Conservation (phyloP, 1,140 invertebrate species). For the Hyles vespertilio region DNA sequence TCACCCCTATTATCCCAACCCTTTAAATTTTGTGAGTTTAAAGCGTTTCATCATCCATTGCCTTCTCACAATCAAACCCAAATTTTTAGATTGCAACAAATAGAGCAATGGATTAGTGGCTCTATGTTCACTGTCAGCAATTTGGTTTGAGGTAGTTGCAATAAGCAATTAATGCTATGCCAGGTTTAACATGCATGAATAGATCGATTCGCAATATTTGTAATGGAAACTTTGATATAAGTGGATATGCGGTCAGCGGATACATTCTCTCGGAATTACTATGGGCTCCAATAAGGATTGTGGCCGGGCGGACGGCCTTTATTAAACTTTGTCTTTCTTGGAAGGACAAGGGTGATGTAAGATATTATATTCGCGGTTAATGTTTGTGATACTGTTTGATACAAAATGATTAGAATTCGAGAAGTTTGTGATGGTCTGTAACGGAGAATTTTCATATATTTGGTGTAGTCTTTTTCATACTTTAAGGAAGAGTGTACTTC, state of each 20-base stretch:
- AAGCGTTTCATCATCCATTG: slow-evolving; percentile 3
- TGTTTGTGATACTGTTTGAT: too few relatives aligned
- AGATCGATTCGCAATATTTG: slow-evolving; percentile 26
- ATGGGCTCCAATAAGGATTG: slow-evolving; percentile 6
- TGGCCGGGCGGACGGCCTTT: neutral
- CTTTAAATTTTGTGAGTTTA: neutral
- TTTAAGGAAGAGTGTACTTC: too few relatives aligned
- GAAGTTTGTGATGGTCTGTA: too few relatives aligned
- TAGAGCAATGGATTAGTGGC: slow-evolving; percentile 10
- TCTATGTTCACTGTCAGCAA: neutral
- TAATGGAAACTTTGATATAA: slow-evolving; percentile 21
- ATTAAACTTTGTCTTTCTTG: too few relatives aligned
- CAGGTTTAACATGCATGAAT: slow-evolving; percentile 26
- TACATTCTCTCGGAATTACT: slow-evolving; percentile 1
- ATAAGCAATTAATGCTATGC: slow-evolving; percentile 25
- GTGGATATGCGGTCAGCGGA: slow-evolving; percentile 1
- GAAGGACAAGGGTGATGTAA: too few relatives aligned
- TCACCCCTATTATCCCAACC: slow-evolving; percentile 11
- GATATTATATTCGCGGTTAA: too few relatives aligned
- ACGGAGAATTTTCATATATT: too few relatives aligned
- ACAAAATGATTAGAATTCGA: too few relatives aligned
- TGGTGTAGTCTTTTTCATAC: too few relatives aligned
- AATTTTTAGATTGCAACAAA: neutral
- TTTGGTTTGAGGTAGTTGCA: slow-evolving; percentile 9
- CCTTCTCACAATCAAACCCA: neutral